Evolutionary conservation across 2,797 vertebrate species (phyloP).

Genomic region (Chrysocyon brachyurus): DNA sequence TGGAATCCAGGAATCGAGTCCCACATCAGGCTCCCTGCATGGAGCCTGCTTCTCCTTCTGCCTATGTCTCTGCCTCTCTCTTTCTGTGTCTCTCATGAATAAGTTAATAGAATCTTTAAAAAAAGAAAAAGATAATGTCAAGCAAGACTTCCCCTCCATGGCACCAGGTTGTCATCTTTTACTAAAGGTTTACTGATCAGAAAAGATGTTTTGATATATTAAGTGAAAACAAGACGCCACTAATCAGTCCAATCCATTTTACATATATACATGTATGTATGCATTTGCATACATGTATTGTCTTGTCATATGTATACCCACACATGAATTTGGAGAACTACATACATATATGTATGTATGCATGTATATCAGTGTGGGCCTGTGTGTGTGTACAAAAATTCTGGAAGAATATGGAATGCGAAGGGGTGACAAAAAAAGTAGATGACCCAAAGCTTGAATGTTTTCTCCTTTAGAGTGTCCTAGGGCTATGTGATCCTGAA

Average conservation of each 20-base stretch:
- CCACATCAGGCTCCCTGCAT: no score
- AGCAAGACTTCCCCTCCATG: not conserved
- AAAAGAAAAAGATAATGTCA: not conserved
- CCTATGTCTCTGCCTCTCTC: no score
- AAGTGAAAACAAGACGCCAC: not conserved
- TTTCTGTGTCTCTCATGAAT: no score
- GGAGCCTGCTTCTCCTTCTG: no score
- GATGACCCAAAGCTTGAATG: not conserved
- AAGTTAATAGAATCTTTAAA: no score
- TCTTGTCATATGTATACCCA: not conserved
- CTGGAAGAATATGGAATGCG: not conserved
- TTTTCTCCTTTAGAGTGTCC: conserved; percentile 48
- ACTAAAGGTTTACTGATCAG: not conserved
- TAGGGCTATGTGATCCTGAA: not conserved
- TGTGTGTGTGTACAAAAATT: not conserved
- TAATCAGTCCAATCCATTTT: not conserved
- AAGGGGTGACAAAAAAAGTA: not conserved
- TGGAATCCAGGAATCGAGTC: no score
- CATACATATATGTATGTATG: not conserved
- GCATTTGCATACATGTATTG: not conserved
- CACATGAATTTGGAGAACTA: not conserved
- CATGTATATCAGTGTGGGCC: not conserved
- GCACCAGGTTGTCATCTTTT: not conserved
- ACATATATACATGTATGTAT: not conserved
- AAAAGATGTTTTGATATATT: not conserved